Conservation (phyloP, 2,113 vertebrate species). For the Cyprinodon brontotheroides region DNA sequence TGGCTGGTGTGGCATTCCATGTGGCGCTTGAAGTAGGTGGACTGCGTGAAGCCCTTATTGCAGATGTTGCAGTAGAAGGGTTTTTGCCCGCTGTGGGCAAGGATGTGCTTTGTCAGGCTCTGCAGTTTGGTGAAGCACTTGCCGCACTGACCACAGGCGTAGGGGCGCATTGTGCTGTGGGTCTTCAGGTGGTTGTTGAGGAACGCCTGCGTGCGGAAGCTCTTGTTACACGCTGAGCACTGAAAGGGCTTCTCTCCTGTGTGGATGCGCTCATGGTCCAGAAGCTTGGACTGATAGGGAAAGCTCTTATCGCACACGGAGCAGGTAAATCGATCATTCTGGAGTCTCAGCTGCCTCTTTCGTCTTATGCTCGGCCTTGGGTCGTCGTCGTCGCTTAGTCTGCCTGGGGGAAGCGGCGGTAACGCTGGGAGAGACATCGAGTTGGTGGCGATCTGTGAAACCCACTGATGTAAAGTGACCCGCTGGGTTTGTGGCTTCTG, state of each 20-base stretch:
- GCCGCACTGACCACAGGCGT: slow-evolving; percentile 69
- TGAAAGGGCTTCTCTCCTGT: slow-evolving; percentile 74
- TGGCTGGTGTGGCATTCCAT: slow-evolving; percentile 79
- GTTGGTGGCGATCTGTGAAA: slow-evolving; percentile 72
- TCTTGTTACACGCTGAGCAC: slow-evolving; percentile 70
- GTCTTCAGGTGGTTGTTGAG: slow-evolving; percentile 77
- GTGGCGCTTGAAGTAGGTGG: slow-evolving; percentile 76
- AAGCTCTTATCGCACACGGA: slow-evolving; percentile 71
- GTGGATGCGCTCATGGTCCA: slow-evolving; percentile 75
- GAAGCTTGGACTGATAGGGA: slow-evolving; percentile 71
- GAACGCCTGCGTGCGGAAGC: slow-evolving; percentile 72
- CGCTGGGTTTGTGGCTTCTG: slow-evolving; percentile 62
- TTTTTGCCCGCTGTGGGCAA: slow-evolving; percentile 73
- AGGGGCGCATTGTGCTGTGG: slow-evolving; percentile 67
- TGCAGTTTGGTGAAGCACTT: slow-evolving; percentile 70
- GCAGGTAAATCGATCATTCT: slow-evolving; percentile 58
- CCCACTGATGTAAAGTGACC: slow-evolving; percentile 76
- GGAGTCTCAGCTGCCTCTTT: slow-evolving; percentile 61
- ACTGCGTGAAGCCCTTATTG: slow-evolving; percentile 77
- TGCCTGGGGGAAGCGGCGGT: slow-evolving; percentile 62
- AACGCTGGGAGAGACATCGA: slow-evolving; percentile 68
- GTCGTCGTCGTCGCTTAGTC: slow-evolving; percentile 24
- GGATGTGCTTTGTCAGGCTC: slow-evolving; percentile 68
- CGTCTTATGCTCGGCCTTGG: slow-evolving; percentile 49
- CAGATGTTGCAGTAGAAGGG: slow-evolving; percentile 75